Base-by-base conservation (phyloP, 1,140 invertebrate species). In the Drosophila burlai region DNA sequence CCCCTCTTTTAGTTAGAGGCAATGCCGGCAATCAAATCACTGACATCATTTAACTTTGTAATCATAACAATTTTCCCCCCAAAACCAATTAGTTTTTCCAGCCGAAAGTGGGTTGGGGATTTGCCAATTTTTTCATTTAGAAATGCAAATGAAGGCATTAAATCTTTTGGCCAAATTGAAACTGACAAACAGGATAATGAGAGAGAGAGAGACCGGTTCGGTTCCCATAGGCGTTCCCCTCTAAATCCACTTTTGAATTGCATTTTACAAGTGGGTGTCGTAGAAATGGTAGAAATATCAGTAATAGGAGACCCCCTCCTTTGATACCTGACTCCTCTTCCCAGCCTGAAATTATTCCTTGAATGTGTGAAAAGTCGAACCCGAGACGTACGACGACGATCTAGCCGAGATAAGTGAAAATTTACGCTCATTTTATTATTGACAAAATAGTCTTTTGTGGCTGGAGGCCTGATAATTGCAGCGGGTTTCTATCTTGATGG, bases 121-220 rank as follows among this genome's bases (percentile, higher is more conserved):
- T 73, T 52, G 45, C 45, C 69, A 61, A 50, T 73, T 59, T 73
- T 68, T 71, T 90, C 79, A 90, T 90, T 90, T 90, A 80, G 67
- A 75, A 90, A 90, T 90, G 85, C 85, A 90, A 90, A 90, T 90
- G 75, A 90, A 90, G 81, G 79, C 85, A 85, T 85, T 91, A 90
- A 82, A 85, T 90, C 82, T 90, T 76, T 68, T 55, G 52, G 66
- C 61, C 68, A 90, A 90, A 90, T 90, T 90, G 79, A 85, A 85
- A 82, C 79, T 82, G 85, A 85, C 86, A 85, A 63, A 79, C 81
- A 85, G 85, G 85, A 89, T 89, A 89, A 90, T 81, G 15, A 46
- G 10, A 49, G n/a, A 13, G 6, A 18, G 7, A 18, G 18, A 24
- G 54, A 58, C 40, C 71, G 42, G 62, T 80, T 75, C 58, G 55